A percentile compares a stretch with the other conserved stretches of the same genome.
phyloP scores from a whole-genome alignment of 1,140 invertebrate species.

The Drosophila dunni region DNA sequence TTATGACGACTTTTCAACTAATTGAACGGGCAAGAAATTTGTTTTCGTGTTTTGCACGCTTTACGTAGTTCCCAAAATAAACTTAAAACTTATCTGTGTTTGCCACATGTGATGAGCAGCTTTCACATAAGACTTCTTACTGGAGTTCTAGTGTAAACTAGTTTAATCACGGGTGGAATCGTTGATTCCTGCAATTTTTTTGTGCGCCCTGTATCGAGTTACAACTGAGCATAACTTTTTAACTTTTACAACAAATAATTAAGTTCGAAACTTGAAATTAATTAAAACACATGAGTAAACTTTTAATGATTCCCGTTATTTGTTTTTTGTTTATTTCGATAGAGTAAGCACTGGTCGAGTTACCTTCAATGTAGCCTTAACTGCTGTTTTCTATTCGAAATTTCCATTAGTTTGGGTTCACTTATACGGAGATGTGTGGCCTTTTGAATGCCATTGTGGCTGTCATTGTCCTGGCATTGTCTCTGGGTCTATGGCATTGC shows the following conservation, averaged over 20 bases:
- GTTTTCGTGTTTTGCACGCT: not conserved
- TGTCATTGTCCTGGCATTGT: slow-evolving; percentile 35
- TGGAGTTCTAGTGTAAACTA: no score
- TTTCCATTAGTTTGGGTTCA: slow-evolving; percentile 17
- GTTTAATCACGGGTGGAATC: no score
- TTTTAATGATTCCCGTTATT: no score
- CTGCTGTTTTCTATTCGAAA: not conserved
- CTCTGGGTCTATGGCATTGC: slow-evolving; percentile 32
- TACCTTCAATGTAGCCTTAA: no score
- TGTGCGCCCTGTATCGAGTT: no score
- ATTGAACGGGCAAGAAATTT: slow-evolving; percentile 9
- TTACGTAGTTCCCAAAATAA: not conserved
- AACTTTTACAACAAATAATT: no score
- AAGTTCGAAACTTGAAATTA: no score
- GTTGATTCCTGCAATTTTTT: no score
- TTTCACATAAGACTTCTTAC: not conserved
- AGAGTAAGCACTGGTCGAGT: no score
- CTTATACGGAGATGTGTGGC: slow-evolving; percentile 32
- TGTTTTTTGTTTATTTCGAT: no score
- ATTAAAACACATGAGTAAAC: no score
- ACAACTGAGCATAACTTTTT: no score
- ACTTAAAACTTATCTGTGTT: slow-evolving; percentile 8
- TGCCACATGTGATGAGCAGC: not conserved
- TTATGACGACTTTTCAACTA: slow-evolving; percentile 18
- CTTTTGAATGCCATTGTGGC: slow-evolving; percentile 34